Conservation (phyloP, 2,797 vertebrate genomes). For the Bryconaethiops microstoma region DNA sequence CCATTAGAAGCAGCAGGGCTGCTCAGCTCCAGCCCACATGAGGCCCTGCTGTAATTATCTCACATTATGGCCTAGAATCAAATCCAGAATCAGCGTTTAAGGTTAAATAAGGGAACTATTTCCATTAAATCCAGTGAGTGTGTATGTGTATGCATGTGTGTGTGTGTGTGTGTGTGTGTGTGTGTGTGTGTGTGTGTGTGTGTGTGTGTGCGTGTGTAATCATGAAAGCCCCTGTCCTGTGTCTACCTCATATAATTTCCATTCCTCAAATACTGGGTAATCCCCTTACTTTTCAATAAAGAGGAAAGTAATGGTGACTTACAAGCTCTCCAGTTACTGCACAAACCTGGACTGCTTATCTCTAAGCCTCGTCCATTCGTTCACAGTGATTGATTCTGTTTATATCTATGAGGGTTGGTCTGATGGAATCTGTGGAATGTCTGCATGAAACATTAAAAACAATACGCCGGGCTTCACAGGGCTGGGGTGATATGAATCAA, state of each 20-base stretch:
- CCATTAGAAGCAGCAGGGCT: conserved; percentile 6
- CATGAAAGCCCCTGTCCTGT: conserved; percentile 6
- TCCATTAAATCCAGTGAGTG: background rate
- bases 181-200: background rate
- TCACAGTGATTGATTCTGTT: conserved; percentile 31
- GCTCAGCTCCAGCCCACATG: background rate
- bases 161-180: background rate
- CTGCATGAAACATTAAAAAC: conserved; percentile 59
- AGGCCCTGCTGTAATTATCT: background rate
- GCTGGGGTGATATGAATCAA: conserved; percentile 52
- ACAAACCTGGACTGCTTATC: conserved; percentile 2
- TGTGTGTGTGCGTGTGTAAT: background rate
- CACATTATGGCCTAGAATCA: background rate
- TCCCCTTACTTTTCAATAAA: conserved; percentile 4
- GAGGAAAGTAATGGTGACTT: background rate
- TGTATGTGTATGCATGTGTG: background rate
- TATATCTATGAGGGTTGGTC: conserved; percentile 39
- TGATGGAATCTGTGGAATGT: conserved; percentile 64
- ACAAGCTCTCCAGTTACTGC: background rate
- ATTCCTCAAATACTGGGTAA: conserved; percentile 8
- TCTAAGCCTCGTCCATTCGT: background rate
- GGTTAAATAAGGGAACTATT: conserved; percentile 1
- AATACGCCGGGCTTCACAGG: conserved; percentile 54
- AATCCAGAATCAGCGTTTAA: background rate
- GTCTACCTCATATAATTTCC: conserved; percentile 1